These are phyloP conservation scores for Progne subis DNA, from an alignment of 2,113 vertebrate species.

Conservation along the genomic window DNA sequence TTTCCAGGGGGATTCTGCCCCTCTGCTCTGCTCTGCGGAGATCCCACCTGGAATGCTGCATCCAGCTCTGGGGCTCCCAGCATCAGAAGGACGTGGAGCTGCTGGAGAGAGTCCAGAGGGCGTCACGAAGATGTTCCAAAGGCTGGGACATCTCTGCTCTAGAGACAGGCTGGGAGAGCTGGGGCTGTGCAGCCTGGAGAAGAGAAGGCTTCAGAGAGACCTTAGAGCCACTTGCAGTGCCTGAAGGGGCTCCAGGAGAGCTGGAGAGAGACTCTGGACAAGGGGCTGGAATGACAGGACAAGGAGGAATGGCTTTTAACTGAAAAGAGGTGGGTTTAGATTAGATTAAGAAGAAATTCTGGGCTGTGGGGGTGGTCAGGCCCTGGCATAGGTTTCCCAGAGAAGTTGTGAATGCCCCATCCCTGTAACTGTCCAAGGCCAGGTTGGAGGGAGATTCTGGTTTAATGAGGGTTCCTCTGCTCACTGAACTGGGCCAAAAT, in stretches of 20 bases:
- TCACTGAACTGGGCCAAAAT: not conserved
- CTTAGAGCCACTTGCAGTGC: not conserved
- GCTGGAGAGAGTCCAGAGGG: not conserved
- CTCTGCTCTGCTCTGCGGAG: not conserved
- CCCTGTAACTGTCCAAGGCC: not conserved
- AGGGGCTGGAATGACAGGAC: not conserved
- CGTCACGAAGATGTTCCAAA: not conserved
- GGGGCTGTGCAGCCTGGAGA: not conserved
- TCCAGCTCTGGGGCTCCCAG: not conserved
- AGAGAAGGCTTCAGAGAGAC: not conserved
- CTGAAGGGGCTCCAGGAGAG: not conserved
- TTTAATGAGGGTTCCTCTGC: not conserved
- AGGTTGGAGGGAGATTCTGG: not conserved
- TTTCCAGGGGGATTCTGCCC: not conserved
- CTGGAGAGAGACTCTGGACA: no score
- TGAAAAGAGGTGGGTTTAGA: not conserved
- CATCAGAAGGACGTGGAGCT: rapidly evolving
- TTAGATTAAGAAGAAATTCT: not conserved
- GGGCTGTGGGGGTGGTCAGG: not conserved
- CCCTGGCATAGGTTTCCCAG: not conserved
- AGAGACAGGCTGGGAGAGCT: not conserved
- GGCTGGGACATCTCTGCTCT: not conserved
- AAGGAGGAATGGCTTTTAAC: not conserved
- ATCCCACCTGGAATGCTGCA: not conserved
- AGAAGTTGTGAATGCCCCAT: not conserved